These are phyloP conservation scores for Enteromius radiatus DNA, from an alignment of 2,797 vertebrate species.

Conservation along the genomic window DNA sequence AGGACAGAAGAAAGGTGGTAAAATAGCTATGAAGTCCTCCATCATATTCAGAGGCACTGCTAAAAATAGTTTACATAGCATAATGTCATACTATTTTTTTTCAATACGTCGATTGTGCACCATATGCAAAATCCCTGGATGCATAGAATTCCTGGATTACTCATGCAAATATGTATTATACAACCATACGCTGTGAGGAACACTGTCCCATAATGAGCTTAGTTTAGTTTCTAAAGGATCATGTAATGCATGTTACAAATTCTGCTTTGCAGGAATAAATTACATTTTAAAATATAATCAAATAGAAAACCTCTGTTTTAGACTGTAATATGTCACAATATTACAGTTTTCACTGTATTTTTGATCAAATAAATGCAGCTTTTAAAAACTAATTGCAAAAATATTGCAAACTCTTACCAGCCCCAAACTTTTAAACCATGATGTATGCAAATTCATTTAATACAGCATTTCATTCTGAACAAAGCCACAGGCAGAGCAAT, in stretches of 20 bases:
- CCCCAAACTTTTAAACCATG: too few species aligned
- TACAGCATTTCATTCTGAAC: neutral
- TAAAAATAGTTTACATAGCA: neutral
- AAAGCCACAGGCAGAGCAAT: neutral
- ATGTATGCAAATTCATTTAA: neutral
- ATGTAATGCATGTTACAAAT: neutral
- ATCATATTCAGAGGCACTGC: slow-evolving; percentile 16
- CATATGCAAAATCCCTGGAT: neutral
- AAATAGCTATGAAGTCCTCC: slow-evolving; percentile 23
- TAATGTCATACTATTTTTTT: neutral
- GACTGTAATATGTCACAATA: neutral
- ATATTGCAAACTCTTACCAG: neutral
- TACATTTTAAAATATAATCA: neutral
- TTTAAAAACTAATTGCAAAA: neutral
- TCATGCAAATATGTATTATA: neutral
- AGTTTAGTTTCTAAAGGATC: neutral
- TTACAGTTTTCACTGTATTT: neutral
- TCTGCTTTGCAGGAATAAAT: neutral
- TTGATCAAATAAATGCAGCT: neutral
- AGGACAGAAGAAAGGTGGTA: slow-evolving; percentile 16
- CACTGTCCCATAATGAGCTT: neutral
- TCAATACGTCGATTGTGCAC: neutral
- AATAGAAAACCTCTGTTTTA: neutral
- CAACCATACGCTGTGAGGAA: neutral
- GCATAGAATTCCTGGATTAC: slow-evolving; percentile 11